These are phyloP conservation scores for Lepidochrysops patricia DNA, from an alignment of 2,888 invertebrate genomes.

Conservation along the genomic window DNA sequence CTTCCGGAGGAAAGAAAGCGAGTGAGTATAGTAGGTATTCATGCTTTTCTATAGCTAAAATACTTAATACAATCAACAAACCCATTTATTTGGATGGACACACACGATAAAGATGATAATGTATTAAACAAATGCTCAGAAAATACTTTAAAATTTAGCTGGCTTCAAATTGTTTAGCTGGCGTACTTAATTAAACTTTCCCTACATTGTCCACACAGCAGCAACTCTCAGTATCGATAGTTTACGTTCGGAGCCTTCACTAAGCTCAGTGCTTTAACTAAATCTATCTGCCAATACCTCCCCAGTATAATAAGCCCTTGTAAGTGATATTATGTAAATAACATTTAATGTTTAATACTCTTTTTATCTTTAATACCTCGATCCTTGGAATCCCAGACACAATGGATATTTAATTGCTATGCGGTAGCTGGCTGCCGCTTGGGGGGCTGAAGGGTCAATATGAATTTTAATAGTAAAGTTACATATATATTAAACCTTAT, in stretches of 20 bases:
- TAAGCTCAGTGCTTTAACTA: background rate
- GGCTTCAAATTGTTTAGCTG: too few species aligned
- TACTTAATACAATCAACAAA: constrained; percentile 18
- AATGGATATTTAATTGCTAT: too few species aligned
- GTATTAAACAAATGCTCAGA: background rate
- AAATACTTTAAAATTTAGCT: too few species aligned
- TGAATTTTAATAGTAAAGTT: too few species aligned
- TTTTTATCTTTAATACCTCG: too few species aligned
- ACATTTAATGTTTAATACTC: too few species aligned
- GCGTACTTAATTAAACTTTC: background rate
- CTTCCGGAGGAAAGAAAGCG: constrained; percentile 53
- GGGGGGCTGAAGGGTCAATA: too few species aligned
- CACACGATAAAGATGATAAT: background rate
- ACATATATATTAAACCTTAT: too few species aligned
- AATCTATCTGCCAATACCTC: background rate
- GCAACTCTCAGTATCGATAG: background rate
- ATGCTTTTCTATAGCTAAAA: background rate
- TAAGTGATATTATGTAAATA: background rate
- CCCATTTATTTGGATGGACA: too few species aligned
- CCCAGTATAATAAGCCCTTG: background rate
- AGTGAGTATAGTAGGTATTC: constrained; percentile 40
- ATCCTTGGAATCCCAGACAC: too few species aligned
- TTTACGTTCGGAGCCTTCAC: background rate
- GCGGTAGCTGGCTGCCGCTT: too few species aligned
- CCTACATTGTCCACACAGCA: background rate